Percentiles rank a stretch among this genome's conserved stretches.
These are phyloP conservation scores for Ataeniobius toweri DNA, from an alignment of 2,797 vertebrate species.

Conservation along the genomic window DNA sequence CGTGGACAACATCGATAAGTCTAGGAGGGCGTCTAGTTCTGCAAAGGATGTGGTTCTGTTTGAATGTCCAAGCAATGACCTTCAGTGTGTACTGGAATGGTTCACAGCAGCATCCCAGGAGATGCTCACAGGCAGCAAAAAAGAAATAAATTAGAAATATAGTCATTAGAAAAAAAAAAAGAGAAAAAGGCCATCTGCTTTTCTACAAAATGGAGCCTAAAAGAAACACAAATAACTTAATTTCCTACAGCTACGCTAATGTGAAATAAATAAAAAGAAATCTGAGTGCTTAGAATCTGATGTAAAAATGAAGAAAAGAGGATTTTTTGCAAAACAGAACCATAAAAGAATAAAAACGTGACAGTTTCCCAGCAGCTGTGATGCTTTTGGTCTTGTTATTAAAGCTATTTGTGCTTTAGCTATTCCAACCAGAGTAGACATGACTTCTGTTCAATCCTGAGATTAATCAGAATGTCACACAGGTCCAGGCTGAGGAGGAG, in stretches of 20 bases:
- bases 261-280: constrained; percentile 39
- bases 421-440: constrained; percentile 10
- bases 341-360: neutral
- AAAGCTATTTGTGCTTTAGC: constrained; percentile 19
- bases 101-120: neutral
- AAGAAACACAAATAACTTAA: neutral
- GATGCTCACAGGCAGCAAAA: neutral
- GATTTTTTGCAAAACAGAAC: neutral
- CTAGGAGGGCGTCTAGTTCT: no score
- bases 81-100: no score
- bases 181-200: neutral
- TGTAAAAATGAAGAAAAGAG: neutral
- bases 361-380: constrained; percentile 30
- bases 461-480: constrained; percentile 28
- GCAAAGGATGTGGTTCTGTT: no score
- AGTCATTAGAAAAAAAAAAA: neutral
- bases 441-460: neutral
- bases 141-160: neutral
- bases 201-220: neutral
- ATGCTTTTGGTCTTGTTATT: constrained; percentile 22
- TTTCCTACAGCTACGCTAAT: constrained; percentile 18
- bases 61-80: no score
- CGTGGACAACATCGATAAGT: no score
- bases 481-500: constrained; percentile 37
- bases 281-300: neutral